phyloP scores from a whole-genome alignment of 2,113 vertebrate species.

The Plecturocebus donacophilus region DNA sequence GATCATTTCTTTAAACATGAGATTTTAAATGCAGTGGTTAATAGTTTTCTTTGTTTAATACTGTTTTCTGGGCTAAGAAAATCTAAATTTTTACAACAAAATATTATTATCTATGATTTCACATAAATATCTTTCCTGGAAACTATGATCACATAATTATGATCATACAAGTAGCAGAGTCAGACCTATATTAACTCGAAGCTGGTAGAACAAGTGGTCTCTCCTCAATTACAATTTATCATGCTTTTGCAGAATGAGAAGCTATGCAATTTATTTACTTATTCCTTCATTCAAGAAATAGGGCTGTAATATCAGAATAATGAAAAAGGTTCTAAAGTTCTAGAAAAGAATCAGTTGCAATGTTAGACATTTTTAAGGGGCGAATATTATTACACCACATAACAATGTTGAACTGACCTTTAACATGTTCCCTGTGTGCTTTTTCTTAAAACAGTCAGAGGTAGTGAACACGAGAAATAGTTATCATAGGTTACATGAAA shows the following conservation, averaged over 20 bases:
- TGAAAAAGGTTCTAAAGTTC: neutral
- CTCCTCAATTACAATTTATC: neutral
- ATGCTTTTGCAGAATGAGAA: neutral
- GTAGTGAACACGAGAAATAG: neutral
- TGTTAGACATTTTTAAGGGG: neutral
- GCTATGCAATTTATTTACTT: neutral
- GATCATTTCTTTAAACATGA: neutral
- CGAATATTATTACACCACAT: neutral
- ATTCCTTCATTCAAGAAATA: neutral
- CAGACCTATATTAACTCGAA: constrained; percentile 19
- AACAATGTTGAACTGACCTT: neutral
- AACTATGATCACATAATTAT: neutral
- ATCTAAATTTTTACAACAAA: neutral
- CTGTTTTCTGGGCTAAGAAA: neutral
- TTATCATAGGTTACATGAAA: neutral
- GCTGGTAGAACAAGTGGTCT: neutral
- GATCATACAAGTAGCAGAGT: neutral
- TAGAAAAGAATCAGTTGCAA: neutral
- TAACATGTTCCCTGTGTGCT: neutral
- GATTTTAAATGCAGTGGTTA: neutral
- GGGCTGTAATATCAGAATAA: neutral
- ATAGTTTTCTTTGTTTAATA: neutral
- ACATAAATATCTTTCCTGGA: neutral
- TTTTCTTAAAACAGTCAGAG: neutral
- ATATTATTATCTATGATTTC: neutral